A percentile compares a stretch with the other conserved stretches of the same genome.
These are phyloP conservation scores for Globia sparganii DNA, from an alignment of 2,888 invertebrate genomes.

Conservation along the genomic window DNA sequence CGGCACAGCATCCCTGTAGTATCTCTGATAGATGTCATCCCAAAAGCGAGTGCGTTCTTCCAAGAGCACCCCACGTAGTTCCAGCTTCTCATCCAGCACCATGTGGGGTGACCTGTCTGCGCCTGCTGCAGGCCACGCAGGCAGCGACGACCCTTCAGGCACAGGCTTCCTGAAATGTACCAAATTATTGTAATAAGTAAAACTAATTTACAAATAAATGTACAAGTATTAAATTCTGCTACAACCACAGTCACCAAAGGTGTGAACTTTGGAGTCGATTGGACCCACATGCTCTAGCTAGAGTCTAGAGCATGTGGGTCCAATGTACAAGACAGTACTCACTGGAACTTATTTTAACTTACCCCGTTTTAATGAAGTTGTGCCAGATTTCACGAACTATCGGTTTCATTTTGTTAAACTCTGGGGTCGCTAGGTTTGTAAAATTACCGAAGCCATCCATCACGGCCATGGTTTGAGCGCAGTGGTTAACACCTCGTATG, in stretches of 20 bases:
- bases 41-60: constrained; percentile 66
- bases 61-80: constrained; percentile 58
- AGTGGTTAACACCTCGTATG: constrained; percentile 70
- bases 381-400: constrained; percentile 73
- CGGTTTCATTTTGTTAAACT: constrained; percentile 65
- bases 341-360: too few relatives aligned
- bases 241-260: too few relatives aligned
- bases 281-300: too few relatives aligned
- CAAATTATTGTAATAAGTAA: too few relatives aligned
- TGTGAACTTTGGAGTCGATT: too few relatives aligned
- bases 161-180: constrained; percentile 71
- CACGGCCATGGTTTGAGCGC: constrained; percentile 70
- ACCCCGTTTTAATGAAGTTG: constrained; percentile 71
- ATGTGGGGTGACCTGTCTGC: constrained; percentile 66
- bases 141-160: constrained; percentile 64
- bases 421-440: constrained; percentile 48
- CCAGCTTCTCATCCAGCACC: constrained; percentile 64
- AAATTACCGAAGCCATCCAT: constrained; percentile 43
- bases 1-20: constrained; percentile 50
- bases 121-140: constrained; percentile 67
- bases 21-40: constrained; percentile 66
- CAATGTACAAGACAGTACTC: too few relatives aligned
- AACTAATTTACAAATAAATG: too few relatives aligned
- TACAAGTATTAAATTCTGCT: too few relatives aligned
- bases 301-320: too few relatives aligned